These are phyloP conservation scores for Drosophila repletoides DNA, from an alignment of 1,140 invertebrate genomes.

Conservation along the genomic window DNA sequence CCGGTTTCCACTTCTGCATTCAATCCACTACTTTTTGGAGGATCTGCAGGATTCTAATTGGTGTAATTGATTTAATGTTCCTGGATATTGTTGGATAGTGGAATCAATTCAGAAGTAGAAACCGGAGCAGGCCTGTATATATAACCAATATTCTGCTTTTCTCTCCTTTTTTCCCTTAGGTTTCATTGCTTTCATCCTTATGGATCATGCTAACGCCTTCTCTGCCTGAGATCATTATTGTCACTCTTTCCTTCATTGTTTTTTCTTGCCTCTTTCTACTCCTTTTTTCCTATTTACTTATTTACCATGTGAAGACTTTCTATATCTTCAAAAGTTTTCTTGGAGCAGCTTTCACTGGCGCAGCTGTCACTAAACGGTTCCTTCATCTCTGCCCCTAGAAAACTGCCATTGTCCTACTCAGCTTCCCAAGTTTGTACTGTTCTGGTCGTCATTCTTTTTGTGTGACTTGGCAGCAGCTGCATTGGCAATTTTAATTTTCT, in stretches of 20 bases:
- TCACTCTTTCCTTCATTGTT: background rate
- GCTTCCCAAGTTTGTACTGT: slow-evolving; percentile 29
- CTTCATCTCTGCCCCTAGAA: background rate
- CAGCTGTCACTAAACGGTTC: slow-evolving; percentile 42
- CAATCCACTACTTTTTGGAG: too few species aligned
- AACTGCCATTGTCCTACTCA: slow-evolving; percentile 20
- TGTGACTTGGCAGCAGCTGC: slow-evolving; percentile 65
- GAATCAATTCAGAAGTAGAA: too few species aligned
- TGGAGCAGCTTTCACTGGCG: slow-evolving; percentile 45
- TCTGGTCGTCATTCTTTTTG: slow-evolving; percentile 45
- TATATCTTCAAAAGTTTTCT: slow-evolving; percentile 28
- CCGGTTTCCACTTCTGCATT: too few species aligned
- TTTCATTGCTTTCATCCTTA: background rate
- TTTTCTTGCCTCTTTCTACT: background rate
- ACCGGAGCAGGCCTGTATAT: too few species aligned
- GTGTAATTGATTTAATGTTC: background rate
- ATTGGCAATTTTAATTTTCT: slow-evolving; percentile 62
- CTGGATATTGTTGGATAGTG: background rate
- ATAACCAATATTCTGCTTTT: background rate
- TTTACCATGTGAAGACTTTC: too few species aligned
- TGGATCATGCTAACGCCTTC: too few species aligned
- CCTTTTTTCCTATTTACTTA: too few species aligned
- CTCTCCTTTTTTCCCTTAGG: background rate
- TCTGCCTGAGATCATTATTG: too few species aligned
- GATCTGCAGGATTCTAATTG: background rate